A percentile compares a stretch with the other conserved stretches of the same genome.
Conservation (phyloP, 2,113 vertebrate genomes). For the Bubalus kerabau region DNA sequence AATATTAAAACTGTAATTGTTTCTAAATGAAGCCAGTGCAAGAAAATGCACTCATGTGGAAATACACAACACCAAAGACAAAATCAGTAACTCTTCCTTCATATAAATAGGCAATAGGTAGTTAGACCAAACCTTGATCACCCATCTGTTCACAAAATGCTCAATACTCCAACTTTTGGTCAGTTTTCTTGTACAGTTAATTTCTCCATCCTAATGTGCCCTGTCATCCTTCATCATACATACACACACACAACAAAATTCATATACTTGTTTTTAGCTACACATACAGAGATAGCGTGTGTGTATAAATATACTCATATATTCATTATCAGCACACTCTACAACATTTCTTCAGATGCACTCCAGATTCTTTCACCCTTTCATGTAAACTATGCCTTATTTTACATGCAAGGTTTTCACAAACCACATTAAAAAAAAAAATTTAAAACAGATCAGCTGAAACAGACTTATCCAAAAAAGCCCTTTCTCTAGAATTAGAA, state of each 20-base stretch:
- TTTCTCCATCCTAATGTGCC: background rate
- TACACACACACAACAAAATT: background rate
- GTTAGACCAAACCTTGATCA: background rate
- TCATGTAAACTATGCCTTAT: background rate
- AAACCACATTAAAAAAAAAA: background rate
- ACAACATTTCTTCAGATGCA: background rate
- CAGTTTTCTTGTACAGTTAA: background rate
- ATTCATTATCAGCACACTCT: background rate
- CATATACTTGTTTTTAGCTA: background rate
- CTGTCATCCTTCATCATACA: background rate
- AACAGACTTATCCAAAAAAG: background rate
- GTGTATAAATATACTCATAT: background rate
- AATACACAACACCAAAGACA: background rate
- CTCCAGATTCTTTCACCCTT: background rate
- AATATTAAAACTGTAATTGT: background rate
- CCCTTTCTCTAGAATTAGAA: background rate
- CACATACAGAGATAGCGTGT: background rate
- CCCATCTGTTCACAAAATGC: background rate
- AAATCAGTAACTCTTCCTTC: background rate
- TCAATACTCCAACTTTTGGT: background rate
- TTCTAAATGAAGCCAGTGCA: background rate
- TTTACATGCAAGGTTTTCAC: background rate
- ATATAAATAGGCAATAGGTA: background rate
- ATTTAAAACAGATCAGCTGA: background rate
- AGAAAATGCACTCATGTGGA: background rate